Evolutionary conservation across 1,140 invertebrate genomes (phyloP).

Genomic region (Papilio xuthus): DNA sequence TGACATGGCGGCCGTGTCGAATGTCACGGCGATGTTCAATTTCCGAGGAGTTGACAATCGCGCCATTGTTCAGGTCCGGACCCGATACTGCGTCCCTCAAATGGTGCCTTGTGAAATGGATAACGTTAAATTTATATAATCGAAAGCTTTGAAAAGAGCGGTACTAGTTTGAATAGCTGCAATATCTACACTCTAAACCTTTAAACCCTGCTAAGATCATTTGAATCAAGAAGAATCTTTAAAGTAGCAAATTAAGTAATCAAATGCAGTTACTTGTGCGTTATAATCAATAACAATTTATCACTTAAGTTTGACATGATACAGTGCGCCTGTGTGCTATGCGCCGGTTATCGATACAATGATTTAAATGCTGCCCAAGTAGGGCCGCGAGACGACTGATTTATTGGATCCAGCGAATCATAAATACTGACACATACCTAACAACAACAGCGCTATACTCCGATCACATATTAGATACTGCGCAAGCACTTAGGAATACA

Average conservation of each 20-base stretch:
- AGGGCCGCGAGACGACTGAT: constrained; percentile 51
- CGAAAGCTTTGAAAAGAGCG: neutral
- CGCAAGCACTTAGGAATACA: constrained; percentile 34
- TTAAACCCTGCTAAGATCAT: neutral
- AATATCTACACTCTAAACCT: neutral
- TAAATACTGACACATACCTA: constrained; percentile 41
- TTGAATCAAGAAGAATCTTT: neutral
- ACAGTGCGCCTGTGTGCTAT: constrained; percentile 41
- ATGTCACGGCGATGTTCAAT: constrained; percentile 46
- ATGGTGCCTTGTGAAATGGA: constrained; percentile 26
- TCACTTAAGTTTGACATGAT: constrained; percentile 36
- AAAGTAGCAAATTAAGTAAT: neutral
- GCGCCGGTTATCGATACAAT: constrained; percentile 47
- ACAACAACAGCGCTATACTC: neutral
- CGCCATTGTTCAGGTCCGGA: constrained; percentile 50
- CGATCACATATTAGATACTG: constrained; percentile 36
- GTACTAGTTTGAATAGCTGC: neutral
- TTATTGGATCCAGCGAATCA: constrained; percentile 53
- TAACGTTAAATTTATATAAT: constrained; percentile 3
- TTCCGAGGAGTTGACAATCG: constrained; percentile 65
- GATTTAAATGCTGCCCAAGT: constrained; percentile 54
- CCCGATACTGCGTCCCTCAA: constrained; percentile 6
- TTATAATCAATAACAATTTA: constrained; percentile 29
- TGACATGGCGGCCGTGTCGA: constrained; percentile 54
- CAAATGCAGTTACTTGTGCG: neutral